A percentile compares a stretch with the other conserved stretches of the same genome.
phyloP scores from a whole-genome alignment of 2,113 vertebrate species.

The Pedionomus torquatus region DNA sequence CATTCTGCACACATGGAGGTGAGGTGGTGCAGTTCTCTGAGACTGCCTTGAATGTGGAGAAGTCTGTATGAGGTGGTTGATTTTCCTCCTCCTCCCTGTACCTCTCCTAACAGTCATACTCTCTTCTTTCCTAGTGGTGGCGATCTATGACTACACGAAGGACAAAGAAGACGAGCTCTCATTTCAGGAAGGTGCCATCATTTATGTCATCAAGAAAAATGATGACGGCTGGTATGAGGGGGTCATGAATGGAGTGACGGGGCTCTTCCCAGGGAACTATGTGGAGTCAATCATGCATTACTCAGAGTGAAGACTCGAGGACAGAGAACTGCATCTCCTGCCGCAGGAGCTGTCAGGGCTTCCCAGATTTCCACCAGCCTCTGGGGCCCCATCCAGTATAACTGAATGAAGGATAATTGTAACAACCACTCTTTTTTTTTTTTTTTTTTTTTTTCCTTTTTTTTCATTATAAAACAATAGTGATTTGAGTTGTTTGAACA shows the following conservation, averaged over 20 bases:
- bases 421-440: conserved; percentile 52
- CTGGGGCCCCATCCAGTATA: conserved; percentile 56
- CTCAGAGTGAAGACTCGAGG: conserved; percentile 84
- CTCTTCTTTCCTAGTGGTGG: conserved; percentile 87
- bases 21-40: neutral
- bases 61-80: fast-evolving
- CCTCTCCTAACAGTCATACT: neutral
- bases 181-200: conserved; percentile 98
- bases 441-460: neutral
- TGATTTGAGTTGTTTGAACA: conserved; percentile 74
- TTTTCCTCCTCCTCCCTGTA: neutral
- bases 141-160: conserved; percentile 95
- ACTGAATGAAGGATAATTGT: conserved; percentile 77
- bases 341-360: conserved; percentile 64
- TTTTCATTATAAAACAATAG: conserved; percentile 68
- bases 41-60: neutral
- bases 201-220: conserved; percentile 99
- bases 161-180: conserved; percentile 99
- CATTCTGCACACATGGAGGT: neutral
- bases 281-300: conserved; percentile 99
- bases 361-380: conserved; percentile 60
- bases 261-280: conserved; percentile 98
- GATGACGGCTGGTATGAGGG: conserved; percentile 99
- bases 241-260: conserved; percentile 96
- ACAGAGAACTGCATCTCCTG: conserved; percentile 13